phyloP scores from a whole-genome alignment of 2,797 vertebrate species.

The Morus bassanus region DNA sequence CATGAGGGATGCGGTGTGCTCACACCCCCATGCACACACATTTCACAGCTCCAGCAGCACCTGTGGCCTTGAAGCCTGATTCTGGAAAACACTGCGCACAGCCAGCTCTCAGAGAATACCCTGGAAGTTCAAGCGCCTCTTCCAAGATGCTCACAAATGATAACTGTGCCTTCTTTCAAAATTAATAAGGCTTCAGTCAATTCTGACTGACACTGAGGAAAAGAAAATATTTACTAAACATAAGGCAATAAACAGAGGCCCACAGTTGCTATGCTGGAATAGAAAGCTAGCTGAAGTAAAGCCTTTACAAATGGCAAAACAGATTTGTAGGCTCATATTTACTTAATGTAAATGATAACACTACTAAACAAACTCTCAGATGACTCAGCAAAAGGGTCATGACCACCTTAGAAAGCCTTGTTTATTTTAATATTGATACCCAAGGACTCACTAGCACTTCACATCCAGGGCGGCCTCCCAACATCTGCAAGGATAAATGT shows the following conservation, averaged over 20 bases:
- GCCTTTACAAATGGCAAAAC: neutral
- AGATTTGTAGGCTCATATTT: neutral
- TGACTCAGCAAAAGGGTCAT: neutral
- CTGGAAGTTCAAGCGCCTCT: neutral
- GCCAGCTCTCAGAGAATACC: neutral
- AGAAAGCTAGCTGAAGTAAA: neutral
- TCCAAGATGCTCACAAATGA: neutral
- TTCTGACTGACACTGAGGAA: neutral
- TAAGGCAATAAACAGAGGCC: conserved; percentile 12
- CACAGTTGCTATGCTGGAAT: neutral
- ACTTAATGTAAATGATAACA: neutral
- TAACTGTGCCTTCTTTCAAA: neutral
- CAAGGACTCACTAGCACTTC: neutral
- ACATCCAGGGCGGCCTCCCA: neutral
- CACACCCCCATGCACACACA: too few species aligned
- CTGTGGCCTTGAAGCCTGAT: neutral
- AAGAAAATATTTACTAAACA: conserved; percentile 31
- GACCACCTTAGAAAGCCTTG: neutral
- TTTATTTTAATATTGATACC: neutral
- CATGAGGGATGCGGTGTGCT: neutral
- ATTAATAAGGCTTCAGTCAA: neutral
- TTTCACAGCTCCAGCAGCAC: neutral
- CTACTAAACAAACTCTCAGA: neutral
- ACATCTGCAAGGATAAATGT: neutral
- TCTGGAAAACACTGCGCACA: neutral